Base-by-base conservation (phyloP, 2,797 vertebrate genomes). In the Salarias fasciatus region DNA sequence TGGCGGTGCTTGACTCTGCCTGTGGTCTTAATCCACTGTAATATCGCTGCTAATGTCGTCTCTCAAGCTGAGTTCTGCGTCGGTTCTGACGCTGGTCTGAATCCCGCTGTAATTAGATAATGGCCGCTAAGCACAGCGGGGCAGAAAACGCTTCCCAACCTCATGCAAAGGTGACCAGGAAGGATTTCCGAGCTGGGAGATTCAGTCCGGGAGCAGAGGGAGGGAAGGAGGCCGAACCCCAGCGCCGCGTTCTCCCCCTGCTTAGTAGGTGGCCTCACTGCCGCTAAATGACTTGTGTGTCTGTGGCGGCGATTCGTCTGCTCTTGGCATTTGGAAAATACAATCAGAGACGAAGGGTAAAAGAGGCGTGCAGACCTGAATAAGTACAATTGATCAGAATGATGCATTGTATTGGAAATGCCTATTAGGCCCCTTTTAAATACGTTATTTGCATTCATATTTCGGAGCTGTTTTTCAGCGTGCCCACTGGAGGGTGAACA, bases 331-430 rank as follows among this genome's bases (percentile, higher is more conserved):
- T 89, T 89, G 82, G 86, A 87, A 87, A 90, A 90, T 72, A 86
- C 85, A 91, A 86, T 90, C 85, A 84, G 88, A 85, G 80, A 71
- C 80, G 64, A 79, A 81, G 77, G 79, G 77, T 77, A 68, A 88
- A 86, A 72, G 82, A 82, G 85, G 88, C 80, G 72, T 73, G 85
- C 54, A 75, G 80, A 71, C 65, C 79, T 57, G 82, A 86, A 83
- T 80, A 85, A 60, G 77, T 66, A 84, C 86, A 78, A 92, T 92
- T 87, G 89, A 90, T 91, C 89, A 92, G 78, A 85, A 81, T 90
- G 84, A 91, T 72, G 82, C 71, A 88, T 86, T 73, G 73, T 80
- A 78, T 83, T 62, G 65, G 75, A 75, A 85, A 88, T 75, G 63
- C 77, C 86, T 72, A 86, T 89, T 86, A 86, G 82, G 70, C 57